phyloP scores from a whole-genome alignment of 2,113 vertebrate species.

The Heliornis fulica region DNA sequence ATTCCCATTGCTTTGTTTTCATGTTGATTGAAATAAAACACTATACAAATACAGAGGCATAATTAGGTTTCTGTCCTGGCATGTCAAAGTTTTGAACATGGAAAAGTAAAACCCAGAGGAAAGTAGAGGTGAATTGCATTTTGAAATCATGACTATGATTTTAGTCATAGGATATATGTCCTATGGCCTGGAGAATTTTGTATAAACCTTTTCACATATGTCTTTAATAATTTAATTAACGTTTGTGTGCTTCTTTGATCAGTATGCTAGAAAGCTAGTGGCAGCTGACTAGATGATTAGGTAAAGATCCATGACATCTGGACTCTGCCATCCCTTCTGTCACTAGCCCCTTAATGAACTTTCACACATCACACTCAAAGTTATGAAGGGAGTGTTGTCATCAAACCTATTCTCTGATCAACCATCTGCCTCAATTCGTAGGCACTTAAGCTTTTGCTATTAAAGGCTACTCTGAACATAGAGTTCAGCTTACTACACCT shows the following conservation, averaged over 20 bases:
- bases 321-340: neutral
- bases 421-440: neutral
- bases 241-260: neutral
- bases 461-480: neutral
- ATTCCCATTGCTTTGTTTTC: neutral
- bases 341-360: neutral
- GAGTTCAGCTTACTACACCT: neutral
- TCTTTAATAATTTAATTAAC: neutral
- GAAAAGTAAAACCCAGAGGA: neutral
- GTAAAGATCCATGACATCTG: neutral
- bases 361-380: neutral
- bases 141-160: neutral
- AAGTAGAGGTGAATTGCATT: neutral
- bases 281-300: neutral
- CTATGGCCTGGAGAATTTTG: neutral
- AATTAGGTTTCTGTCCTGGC: neutral
- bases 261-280: neutral
- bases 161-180: neutral
- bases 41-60: neutral
- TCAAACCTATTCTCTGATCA: neutral
- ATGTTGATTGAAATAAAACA: neutral
- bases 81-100: neutral
- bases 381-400: neutral
- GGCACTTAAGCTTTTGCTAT: neutral
- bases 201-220: neutral